Base-by-base conservation (phyloP, 1,140 invertebrate species). In the Glossosoma conforme region DNA sequence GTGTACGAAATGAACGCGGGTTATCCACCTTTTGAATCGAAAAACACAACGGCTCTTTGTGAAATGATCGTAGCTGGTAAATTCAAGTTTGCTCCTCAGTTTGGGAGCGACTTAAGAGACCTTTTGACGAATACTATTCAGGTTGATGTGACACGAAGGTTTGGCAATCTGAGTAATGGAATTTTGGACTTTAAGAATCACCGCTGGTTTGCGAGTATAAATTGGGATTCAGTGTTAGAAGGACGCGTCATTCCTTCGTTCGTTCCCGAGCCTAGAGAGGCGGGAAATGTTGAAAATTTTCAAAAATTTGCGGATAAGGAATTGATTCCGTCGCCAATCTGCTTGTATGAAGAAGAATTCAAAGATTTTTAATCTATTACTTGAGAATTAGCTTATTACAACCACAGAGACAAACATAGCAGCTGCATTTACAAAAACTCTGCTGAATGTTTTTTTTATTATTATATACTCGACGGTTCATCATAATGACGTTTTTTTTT, bases 31-130 rank as follows among this genome's bases (percentile, higher is more conserved):
- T 97, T 97, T 66, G 88, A 83, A 50, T 79, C 84, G 2, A 78
- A 81, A 11, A 85, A 92, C 55, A 85, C 85, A 0, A 91, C 93
- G 78, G 88, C 88, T 63, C 89, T 96, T 24, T 97, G 96, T 70
- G 91, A 95, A 64, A 86, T 84, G 65, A 92, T 93, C 42, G 83
- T 92, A 9, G 67, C 79, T 4, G 83, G 82, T 3, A 86, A 83
- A 68, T 91, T 85, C 60, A 80, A 77, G 77, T 80, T 83, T 62
- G 82, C 86, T 1, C 69, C 69, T 1, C 76, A 79, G 41, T 89
- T 89, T 52, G 78, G 77, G 3, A 62, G 74, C 0, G 87, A 96
- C 45, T 62, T 98, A 37, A 91, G 86, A 61, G 90, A 98, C 71
- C 68, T 99, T 2, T 62, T 98, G n/a, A 79, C 83, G 51, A 91